A percentile compares a stretch with the other conserved stretches of the same genome.
Conservation (phyloP, 2,113 vertebrate species). For the Myrmecophaga tridactyla region DNA sequence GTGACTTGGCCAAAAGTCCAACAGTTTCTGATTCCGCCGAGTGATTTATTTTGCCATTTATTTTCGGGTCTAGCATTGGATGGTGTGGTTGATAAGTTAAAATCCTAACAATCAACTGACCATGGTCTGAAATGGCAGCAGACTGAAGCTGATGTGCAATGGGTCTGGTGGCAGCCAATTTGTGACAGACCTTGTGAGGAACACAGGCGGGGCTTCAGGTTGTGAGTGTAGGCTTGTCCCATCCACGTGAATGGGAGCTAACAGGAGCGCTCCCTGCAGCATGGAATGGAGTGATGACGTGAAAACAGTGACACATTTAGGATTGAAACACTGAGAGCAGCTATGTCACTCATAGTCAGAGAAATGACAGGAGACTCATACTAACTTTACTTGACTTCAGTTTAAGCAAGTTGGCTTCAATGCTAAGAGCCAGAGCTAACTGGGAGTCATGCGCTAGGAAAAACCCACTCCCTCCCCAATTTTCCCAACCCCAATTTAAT, state of each 20-base stretch:
- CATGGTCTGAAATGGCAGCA: conserved; percentile 62
- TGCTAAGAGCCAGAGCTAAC: conserved; percentile 31
- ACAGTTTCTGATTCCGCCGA: conserved; percentile 49
- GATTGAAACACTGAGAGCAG: conserved; percentile 73
- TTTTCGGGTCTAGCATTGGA: conserved; percentile 25
- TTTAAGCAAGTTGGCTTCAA: conserved; percentile 76
- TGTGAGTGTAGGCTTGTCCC: conserved; percentile 81
- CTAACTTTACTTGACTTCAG: conserved; percentile 82
- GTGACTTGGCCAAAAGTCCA: conserved; percentile 42
- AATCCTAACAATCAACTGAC: conserved; percentile 70
- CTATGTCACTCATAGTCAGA: conserved; percentile 82
- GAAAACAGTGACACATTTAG: conserved; percentile 81
- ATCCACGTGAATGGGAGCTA: conserved; percentile 83
- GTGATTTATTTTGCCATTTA: conserved; percentile 56
- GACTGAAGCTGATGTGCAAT: conserved; percentile 69
- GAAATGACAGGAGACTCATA: conserved; percentile 73
- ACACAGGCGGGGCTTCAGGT: conserved; percentile 72
- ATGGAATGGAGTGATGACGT: conserved; percentile 78
- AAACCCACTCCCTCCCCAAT: fast-evolving
- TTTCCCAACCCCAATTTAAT: not conserved
- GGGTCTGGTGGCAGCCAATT: conserved; percentile 75
- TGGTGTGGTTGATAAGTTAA: not conserved
- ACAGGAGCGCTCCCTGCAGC: conserved; percentile 82
- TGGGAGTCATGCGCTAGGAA: conserved; percentile 23
- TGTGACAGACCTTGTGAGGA: conserved; percentile 82